A percentile compares a stretch with the other conserved stretches of the same genome.
Conservation (phyloP, 2,113 vertebrate genomes). For the Tringa solitaria region DNA sequence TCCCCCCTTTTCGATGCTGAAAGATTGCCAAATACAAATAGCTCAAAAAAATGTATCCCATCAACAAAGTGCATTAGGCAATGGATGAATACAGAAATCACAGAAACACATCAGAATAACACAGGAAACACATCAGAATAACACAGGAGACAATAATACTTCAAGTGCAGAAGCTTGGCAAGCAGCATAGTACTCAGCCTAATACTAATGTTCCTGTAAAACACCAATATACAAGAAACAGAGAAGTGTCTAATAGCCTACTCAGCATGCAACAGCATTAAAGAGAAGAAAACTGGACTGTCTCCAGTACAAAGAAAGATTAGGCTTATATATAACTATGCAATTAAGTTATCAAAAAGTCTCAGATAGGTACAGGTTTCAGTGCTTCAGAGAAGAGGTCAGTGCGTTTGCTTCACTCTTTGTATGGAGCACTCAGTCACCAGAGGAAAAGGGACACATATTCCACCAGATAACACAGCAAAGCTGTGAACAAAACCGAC, state of each 20-base stretch:
- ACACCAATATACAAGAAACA: not conserved
- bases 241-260: conserved; percentile 15
- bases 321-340: not conserved
- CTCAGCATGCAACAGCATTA: not conserved
- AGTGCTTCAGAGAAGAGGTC: not conserved
- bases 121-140: not conserved
- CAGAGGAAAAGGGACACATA: not conserved
- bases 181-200: conserved; percentile 6
- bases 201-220: conserved; percentile 35
- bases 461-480: not conserved
- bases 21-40: conserved; percentile 31
- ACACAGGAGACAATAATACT: not conserved
- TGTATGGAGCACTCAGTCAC: not conserved
- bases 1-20: not conserved
- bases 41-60: not conserved
- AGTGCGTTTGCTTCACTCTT: not conserved
- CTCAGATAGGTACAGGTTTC: not conserved
- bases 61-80: conserved; percentile 31
- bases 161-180: not conserved
- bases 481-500: not conserved
- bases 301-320: not conserved
- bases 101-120: not conserved
- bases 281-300: not conserved
- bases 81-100: not conserved
- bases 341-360: not conserved